Evolutionary conservation across 2,888 invertebrate species (phyloP), one percentile per base, ranked within the genome.

Genomic region (Rhagium mordax): DNA sequence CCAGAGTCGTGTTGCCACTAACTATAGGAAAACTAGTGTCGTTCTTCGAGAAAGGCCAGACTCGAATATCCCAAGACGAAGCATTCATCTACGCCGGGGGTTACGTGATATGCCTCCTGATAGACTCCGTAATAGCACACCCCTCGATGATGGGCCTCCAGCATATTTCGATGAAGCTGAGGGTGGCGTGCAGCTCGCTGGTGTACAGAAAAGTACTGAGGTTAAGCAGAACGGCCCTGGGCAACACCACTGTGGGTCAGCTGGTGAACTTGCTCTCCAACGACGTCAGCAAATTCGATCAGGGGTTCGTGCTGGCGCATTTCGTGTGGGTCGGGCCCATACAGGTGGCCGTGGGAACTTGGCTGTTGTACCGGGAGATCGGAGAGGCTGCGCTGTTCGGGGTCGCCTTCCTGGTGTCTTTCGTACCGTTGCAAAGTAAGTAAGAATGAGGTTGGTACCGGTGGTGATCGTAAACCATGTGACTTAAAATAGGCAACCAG

Each of bases 131-230:
- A 10, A 72, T 86, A 27, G 81, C 81, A n/a, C 87, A 99, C 89
- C 96, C 97, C 0, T 95, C 95, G 84, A 96, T 98, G 93, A 93
- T 97, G 91, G 94, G 93, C 21, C 92, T 95, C 18, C 90, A 94
- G 74, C 94, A 95, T 83, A 91, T 95, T 87, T 95, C 96, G 65
- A 95, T 96, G 95, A 93, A 95, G 87, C 91, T 96, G 86, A 89
- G 96, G 13, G 92, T 97, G 0, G 94, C 95, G 0, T 94, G 94
- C 84, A 95, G 96, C 83, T 93, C 95, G 0, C 89, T 78, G 21
- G 67, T 78, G 18, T 80, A 74, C 66, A 91, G 96, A 84, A 97
- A 97, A 81, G 83, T 85, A 1, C 75, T 88, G 68, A 81, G 83
- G 70, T 78, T 88, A 74, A 87, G 85, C 74, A 90, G 90, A 81